Evolutionary conservation across 2,888 invertebrate genomes (phyloP), one percentile per base, ranked within the genome.

Genomic region (Diarsia brunnea): DNA sequence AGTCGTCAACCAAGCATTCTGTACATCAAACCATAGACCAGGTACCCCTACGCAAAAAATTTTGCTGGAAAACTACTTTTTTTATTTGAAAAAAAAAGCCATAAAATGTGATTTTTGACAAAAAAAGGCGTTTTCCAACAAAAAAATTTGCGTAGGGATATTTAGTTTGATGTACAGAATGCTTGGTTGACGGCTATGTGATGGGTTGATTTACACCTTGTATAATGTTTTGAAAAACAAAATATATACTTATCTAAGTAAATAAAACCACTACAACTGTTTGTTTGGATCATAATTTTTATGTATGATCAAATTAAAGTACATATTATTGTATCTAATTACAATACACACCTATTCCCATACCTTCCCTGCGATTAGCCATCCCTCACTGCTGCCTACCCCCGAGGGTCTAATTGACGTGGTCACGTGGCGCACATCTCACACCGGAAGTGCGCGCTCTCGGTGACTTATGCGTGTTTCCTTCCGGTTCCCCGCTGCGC

Each of bases 381-480:
- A 66, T 67, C 75, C 67, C 71, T 76, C 68, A 65, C 66, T 72
- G 55, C 65, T 58, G 61, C 67, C 63, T 68, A 68, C 79, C 84
- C 81, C 79, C 55, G 83, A 68, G 38, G 55, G 69, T 75, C 80
- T 88, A 93, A 94, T 94, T 92, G 93, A 79, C 87, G 81, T 69
- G 89, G 93, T 85, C 92, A 91, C 93, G 93, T 92, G 93, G 82
- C 84, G 81, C 78, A 83, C 88, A 81, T 87, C 87, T 73, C 80
- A 79, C 85, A 77, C 86, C 90, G 92, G 93, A 93, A 91, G 90
- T 72, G 73, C 85, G 90, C 91, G 89, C 90, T 89, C 90, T 87
- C 90, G 87, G 93, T 94, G 95, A 94, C 94, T 93, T 93, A 94
- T 93, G 93, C 87, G 90, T 86, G 88, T 79, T 92, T 94, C 95